Evolutionary conservation across 2,113 vertebrate species (phyloP).

Genomic region (Platysternon megacephalum): DNA sequence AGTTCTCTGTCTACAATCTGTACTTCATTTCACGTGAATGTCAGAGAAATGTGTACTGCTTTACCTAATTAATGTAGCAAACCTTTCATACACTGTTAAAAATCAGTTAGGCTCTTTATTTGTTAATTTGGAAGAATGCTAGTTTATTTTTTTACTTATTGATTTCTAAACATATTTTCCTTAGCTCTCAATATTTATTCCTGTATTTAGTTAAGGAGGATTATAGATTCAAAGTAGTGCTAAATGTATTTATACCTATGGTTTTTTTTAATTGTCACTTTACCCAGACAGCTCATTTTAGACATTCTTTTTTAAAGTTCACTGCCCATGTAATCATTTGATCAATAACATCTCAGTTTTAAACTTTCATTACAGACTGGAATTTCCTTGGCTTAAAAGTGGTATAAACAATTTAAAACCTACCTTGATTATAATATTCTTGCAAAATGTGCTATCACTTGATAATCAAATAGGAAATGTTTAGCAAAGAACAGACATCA

Average conservation of each 20-base stretch:
- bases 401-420: neutral
- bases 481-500: neutral
- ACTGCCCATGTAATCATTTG: neutral
- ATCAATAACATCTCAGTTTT: neutral
- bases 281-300: neutral
- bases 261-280: neutral
- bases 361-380: conserved; percentile 4
- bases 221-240: neutral
- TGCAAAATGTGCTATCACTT: neutral
- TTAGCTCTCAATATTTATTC: conserved; percentile 21
- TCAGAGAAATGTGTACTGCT: neutral
- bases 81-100: neutral
- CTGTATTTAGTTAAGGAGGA: neutral
- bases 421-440: neutral
- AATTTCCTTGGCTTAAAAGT: conserved; percentile 14
- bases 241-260: neutral
- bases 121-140: neutral
- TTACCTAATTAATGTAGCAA: neutral
- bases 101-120: neutral
- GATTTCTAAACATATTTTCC: conserved; percentile 19
- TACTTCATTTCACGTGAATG: neutral
- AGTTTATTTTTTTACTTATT: conserved; percentile 29
- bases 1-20: neutral
- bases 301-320: conserved; percentile 5
- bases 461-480: neutral